These are phyloP conservation scores for Diabrotica virgifera DNA, from an alignment of 1,140 invertebrate species.

Conservation along the genomic window DNA sequence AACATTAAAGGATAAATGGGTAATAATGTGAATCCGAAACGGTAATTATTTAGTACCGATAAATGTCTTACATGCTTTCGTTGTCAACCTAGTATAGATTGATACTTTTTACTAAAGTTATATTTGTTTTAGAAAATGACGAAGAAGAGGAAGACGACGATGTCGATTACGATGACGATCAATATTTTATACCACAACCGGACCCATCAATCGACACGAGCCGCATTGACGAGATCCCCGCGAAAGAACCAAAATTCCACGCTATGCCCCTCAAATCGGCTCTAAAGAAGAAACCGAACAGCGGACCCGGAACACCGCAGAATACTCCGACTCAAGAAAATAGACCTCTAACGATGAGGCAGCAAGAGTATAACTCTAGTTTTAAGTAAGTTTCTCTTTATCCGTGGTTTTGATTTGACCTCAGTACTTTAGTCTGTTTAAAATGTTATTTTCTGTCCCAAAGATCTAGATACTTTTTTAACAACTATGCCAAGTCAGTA, in stretches of 20 bases:
- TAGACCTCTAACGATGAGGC: conserved; percentile 64
- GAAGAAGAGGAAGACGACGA: conserved; percentile 50
- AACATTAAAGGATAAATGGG: neutral
- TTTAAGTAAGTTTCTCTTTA: conserved; percentile 54
- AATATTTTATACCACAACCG: conserved; percentile 55
- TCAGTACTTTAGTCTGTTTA: neutral
- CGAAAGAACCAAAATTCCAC: conserved; percentile 83
- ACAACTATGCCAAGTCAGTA: too few relatives aligned
- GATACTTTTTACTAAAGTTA: too few relatives aligned
- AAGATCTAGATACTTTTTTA: neutral
- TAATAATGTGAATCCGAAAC: neutral
- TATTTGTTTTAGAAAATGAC: neutral
- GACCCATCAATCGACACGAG: conserved; percentile 72
- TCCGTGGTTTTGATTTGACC: neutral
- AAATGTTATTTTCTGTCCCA: neutral
- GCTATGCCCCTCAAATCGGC: conserved; percentile 87
- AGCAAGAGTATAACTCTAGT: conserved; percentile 61
- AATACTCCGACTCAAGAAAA: conserved; percentile 77
- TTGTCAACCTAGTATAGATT: too few relatives aligned
- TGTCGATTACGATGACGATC: conserved; percentile 54
- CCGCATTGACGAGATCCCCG: conserved; percentile 83
- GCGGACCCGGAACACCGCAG: conserved; percentile 59
- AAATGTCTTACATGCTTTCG: too few relatives aligned
- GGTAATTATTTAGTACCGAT: too few relatives aligned
- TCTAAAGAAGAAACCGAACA: conserved; percentile 74